phyloP scores from a whole-genome alignment of 2,888 invertebrate species.

The Trissonchulus latispiculum region DNA sequence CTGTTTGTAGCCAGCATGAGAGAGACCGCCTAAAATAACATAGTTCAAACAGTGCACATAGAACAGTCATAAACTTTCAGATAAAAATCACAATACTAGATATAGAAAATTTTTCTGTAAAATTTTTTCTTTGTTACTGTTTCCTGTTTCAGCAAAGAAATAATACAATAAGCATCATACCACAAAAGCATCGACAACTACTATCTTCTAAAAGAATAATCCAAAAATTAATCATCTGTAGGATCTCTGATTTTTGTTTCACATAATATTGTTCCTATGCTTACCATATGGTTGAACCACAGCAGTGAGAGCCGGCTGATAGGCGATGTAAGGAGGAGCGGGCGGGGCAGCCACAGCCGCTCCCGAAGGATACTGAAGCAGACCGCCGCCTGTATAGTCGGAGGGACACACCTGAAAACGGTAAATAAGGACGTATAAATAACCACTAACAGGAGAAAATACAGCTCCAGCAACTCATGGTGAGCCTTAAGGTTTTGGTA shows the following conservation, averaged over 20 bases:
- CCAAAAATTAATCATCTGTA: too few species aligned
- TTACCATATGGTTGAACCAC: constrained; percentile 35
- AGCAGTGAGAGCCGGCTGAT: constrained; percentile 33
- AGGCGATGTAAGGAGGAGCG: constrained; percentile 35
- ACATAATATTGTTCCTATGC: too few species aligned
- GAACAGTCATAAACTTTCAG: too few species aligned
- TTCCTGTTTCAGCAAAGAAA: too few species aligned
- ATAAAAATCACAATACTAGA: too few species aligned
- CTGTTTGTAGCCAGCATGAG: constrained; percentile 24
- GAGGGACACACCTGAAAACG: too few species aligned
- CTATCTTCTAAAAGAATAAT: too few species aligned
- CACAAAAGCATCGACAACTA: too few species aligned
- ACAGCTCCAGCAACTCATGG: neutral
- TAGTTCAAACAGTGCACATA: neutral
- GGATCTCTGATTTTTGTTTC: too few species aligned
- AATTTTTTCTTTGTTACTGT: too few species aligned
- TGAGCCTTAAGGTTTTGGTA: neutral
- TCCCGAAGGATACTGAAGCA: constrained; percentile 25
- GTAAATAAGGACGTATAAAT: neutral
- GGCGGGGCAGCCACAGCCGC: constrained; percentile 18
- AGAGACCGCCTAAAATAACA: constrained; percentile 2
- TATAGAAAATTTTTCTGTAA: too few species aligned
- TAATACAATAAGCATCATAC: too few species aligned
- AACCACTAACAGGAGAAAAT: neutral
- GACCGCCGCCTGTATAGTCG: constrained; percentile 25